Base-by-base conservation (phyloP, 1,140 invertebrate genomes). In the Camponotus vicinus region DNA sequence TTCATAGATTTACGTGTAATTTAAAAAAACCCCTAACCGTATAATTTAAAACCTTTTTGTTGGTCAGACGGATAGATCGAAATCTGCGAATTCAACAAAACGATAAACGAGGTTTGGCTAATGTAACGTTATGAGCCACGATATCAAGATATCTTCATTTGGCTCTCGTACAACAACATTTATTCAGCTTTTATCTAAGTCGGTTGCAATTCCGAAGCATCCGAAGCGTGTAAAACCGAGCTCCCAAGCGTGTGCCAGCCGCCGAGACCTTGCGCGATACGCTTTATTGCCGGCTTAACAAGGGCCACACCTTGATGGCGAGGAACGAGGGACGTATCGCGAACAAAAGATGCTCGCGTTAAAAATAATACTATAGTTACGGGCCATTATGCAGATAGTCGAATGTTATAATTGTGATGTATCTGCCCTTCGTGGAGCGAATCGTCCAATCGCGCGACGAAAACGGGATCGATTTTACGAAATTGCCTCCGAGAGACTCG, bases 281-380 rank as follows among this genome's bases (percentile, higher is more conserved):
- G 83, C 77, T 90, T 90, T 90, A 90, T 90, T 88, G 90, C 85
- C 71, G 77, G 89, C 80, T 87, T 87, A 88, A 82, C 90, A 49
- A 87, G 61, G 71, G 90, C 90, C 89, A 89, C 89, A 91, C 90
- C 90, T 89, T 79, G 70, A 66, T 71, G 57, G 55, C 27, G 45
- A 45, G 71, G 79, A 42, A 83, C 86, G 80, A 78, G 80, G 79
- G 79, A 90, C 76, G 79, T 87, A 86, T 86, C 82, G 86, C 86
- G 88, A 90, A 90, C 89, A 90, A 90, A 90, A 90, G 86, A 76
- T 87, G 59, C 67, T 75, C 55, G 75, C 80, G 89, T 87, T 86
- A 66, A 82, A 86, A 86, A 70, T 71, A 88, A 88, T 86, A 77
- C 89, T 82, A 87, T 80, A 87, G 88, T 90, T 90, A 90, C 89